Evolutionary conservation across 2,797 vertebrate species (phyloP), one percentile per base, ranked within the genome.

Genomic region (Allobates femoralis): DNA sequence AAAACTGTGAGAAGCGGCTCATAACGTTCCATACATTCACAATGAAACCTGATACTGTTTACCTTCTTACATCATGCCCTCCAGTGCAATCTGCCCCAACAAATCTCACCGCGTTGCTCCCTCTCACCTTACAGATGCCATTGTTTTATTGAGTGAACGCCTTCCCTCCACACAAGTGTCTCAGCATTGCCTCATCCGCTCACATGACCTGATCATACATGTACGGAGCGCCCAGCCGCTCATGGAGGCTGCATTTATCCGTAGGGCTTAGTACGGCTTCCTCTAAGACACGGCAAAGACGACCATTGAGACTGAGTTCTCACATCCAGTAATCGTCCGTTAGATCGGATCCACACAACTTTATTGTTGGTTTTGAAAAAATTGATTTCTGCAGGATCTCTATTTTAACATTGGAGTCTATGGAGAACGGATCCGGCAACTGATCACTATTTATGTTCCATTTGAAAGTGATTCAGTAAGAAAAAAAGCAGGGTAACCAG

Each of bases 71-170:
- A 51, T 53, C 73, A 75, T 51, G 50, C 50, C 50, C 74, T 76
- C 50, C 74, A 76, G 46, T 55, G 50, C 18, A 19, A 76, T 76
- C 74, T 76, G 50, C 74, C 50, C 50, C 46, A 16, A 76, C 74
- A 76, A 19, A 53, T 32, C 74, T 76, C 50, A 1, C 74, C 53
- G 28, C 30, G 30, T 28, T 55, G 6, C 26, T 19, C 3, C n/a
- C 73, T 71, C 67, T 71, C 71, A 74, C 41, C 71, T 74, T 74
- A 74, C 71, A 74, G 41, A 50, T 7, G 37, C 41, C 71, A 74
- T 50, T 50, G 41, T 50, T 6, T 0, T n/a, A 10, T 1, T 26
- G 41, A 41, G 67, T 46, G 34, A 71, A 74, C 71, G 14, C 71
- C 37, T 74, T 46, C 71, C 16, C 32, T 1, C 15, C 0, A 6